phyloP scores from a whole-genome alignment of 1,140 invertebrate species.

The Goniozus legneri region DNA sequence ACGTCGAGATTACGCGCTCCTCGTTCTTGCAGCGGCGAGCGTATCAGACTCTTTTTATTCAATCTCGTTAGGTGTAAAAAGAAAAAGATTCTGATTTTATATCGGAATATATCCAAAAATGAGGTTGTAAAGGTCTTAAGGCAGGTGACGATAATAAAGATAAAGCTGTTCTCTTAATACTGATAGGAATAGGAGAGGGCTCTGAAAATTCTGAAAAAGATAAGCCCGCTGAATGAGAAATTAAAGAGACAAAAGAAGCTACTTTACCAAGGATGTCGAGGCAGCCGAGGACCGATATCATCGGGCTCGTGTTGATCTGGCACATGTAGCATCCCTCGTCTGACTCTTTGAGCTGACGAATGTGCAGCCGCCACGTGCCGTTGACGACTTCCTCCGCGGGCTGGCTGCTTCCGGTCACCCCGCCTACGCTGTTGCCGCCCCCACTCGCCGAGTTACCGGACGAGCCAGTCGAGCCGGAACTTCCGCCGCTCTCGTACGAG shows the following conservation, averaged over 20 bases:
- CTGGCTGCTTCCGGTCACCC: constrained; percentile 61
- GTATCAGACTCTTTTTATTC: no score
- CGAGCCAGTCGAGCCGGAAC: constrained; percentile 69
- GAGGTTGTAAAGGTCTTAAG: no score
- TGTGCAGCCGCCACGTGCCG: constrained; percentile 65
- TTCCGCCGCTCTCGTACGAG: constrained; percentile 76
- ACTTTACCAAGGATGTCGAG: constrained; percentile 69
- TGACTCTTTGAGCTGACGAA: constrained; percentile 61
- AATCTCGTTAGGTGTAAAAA: no score
- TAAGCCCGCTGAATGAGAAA: no score
- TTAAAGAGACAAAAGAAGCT: not conserved
- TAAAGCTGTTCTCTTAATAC: no score
- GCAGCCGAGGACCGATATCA: constrained; percentile 67
- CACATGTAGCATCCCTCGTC: constrained; percentile 67
- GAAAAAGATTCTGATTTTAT: no score
- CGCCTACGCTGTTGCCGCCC: constrained; percentile 30
- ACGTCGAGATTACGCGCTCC: no score
- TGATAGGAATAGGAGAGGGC: no score
- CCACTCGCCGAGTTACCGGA: constrained; percentile 58
- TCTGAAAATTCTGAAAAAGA: no score
- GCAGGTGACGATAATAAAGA: no score
- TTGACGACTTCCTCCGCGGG: constrained; percentile 61
- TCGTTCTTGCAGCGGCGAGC: no score
- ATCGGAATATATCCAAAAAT: no score
- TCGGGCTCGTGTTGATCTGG: constrained; percentile 69